Evolutionary conservation across 2,797 vertebrate genomes (phyloP), one percentile per base, ranked within the genome.

Genomic region (Sparus aurata): DNA sequence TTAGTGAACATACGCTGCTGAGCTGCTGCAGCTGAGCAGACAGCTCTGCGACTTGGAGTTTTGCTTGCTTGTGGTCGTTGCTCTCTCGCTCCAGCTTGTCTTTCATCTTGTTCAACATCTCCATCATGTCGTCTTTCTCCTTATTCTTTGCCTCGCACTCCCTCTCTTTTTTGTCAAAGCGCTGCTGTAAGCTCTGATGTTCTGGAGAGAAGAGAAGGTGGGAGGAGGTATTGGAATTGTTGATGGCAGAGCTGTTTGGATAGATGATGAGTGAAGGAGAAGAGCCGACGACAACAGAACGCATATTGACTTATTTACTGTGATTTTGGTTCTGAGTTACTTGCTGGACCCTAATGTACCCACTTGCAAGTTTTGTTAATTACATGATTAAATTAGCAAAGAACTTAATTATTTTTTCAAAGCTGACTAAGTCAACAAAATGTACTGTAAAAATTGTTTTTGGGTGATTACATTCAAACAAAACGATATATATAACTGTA

Each of bases 41-140:
- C 72, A 99, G 96, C 10, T 97, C 96, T 0, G 89, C 91, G 86
- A 97, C 95, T 73, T 97, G 97, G 72, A 95, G 96, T 79, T 97
- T 97, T 27, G 96, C 96, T 64, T 96, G 94, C 86, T 96, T 97
- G 89, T 97, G 96, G 79, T 98, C 97, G 0, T 86, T 94, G n/a
- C 93, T 95, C 90, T 99, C 98, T 80, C 95, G 96, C 86, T 98
- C 97, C 73, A 99, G 95, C 72, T 98, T 98, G 87, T 98, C 97
- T 80, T 99, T 99, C 96, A 99, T 97, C 90, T 98, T 98, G 89
- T 97, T 98, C 82, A 99, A 92, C 0, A 96, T 98, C 71, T 93
- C 95, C 97, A 98, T 96, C 96, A 98, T 97, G 73, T 98, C 98
- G 1, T 99, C 97, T 81, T 98, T 98, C 94, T 99, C 98, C 80